Evolutionary conservation across 2,113 vertebrate genomes (phyloP).

Genomic region (Falco punctatus): DNA sequence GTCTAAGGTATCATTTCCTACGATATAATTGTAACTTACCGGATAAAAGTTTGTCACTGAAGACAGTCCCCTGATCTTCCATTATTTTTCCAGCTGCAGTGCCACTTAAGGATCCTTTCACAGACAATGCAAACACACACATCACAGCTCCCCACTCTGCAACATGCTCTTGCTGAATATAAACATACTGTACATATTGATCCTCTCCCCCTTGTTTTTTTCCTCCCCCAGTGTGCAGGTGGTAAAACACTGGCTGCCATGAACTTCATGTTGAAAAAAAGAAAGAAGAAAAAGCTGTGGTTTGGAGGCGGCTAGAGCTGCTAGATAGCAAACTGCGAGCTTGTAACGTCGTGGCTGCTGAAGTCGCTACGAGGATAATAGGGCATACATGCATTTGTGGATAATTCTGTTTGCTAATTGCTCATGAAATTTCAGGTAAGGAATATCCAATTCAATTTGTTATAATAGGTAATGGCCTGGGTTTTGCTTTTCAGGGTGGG

Average conservation of each 20-base stretch:
- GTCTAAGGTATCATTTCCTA: conserved; percentile 72
- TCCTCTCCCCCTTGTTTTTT: conserved; percentile 57
- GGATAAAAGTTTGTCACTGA: conserved; percentile 77
- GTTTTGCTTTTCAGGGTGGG: not conserved
- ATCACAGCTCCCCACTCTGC: conserved; percentile 67
- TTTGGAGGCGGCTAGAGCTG: conserved; percentile 50
- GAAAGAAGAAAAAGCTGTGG: conserved; percentile 28
- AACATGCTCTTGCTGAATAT: conserved; percentile 69
- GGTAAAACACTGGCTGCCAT: conserved; percentile 75
- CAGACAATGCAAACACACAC: conserved; percentile 69
- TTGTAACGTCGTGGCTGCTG: not conserved
- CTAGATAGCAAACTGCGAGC: conserved; percentile 51
- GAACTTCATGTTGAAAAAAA: conserved; percentile 52
- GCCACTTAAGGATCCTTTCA: conserved; percentile 57
- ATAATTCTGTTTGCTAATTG: not conserved
- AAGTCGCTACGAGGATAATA: not conserved
- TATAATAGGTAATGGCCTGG: not conserved
- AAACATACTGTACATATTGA: conserved; percentile 73
- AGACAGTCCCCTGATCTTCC: conserved; percentile 67
- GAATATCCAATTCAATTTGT: not conserved
- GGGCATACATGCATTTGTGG: not conserved
- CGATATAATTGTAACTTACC: conserved; percentile 71
- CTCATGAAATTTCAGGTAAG: not conserved
- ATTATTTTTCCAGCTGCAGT: conserved; percentile 75
- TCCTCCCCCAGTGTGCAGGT: conserved; percentile 63